Percentiles rank a stretch among this genome's conserved stretches.
phyloP scores from a whole-genome alignment of 1,140 invertebrate genomes.

The Tetragonula clypearis region DNA sequence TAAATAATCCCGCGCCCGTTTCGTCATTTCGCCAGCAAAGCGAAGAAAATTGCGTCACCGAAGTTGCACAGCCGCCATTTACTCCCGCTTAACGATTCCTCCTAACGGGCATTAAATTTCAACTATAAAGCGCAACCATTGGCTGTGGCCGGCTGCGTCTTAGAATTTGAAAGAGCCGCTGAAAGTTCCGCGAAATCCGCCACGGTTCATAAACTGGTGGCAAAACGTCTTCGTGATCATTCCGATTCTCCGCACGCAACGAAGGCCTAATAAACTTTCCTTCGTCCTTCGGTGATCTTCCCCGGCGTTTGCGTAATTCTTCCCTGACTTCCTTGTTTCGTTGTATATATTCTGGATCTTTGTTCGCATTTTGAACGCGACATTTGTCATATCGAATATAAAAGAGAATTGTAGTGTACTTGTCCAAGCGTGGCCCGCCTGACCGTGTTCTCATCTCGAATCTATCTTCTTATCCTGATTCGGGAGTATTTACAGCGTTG shows the following conservation, averaged over 20 bases:
- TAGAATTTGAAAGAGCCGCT: conserved; percentile 3
- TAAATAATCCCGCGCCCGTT: conserved; percentile 12
- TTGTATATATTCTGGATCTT: neutral
- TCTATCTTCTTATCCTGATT: too few relatives aligned
- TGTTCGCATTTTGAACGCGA: neutral
- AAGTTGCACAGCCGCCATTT: conserved; percentile 5
- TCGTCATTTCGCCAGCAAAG: conserved; percentile 19
- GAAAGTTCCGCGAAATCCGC: conserved; percentile 18
- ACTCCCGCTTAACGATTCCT: neutral
- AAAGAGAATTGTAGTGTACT: too few relatives aligned
- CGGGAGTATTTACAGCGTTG: too few relatives aligned
- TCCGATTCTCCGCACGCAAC: conserved; percentile 22
- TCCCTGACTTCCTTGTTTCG: neutral
- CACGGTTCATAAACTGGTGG: conserved; percentile 35
- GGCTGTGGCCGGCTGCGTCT: neutral
- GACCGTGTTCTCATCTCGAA: too few relatives aligned
- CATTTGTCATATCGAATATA: neutral
- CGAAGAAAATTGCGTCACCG: conserved; percentile 35
- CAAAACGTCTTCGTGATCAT: conserved; percentile 30
- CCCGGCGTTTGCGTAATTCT: conserved; percentile 12
- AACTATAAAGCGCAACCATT: conserved; percentile 28
- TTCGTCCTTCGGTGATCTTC: neutral
- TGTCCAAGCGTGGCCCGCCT: too few relatives aligned
- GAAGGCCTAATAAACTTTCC: neutral
- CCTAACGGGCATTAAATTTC: conserved; percentile 24